Evolutionary conservation across 2,113 vertebrate genomes (phyloP).

Genomic region (Clarias macrocephalus): DNA sequence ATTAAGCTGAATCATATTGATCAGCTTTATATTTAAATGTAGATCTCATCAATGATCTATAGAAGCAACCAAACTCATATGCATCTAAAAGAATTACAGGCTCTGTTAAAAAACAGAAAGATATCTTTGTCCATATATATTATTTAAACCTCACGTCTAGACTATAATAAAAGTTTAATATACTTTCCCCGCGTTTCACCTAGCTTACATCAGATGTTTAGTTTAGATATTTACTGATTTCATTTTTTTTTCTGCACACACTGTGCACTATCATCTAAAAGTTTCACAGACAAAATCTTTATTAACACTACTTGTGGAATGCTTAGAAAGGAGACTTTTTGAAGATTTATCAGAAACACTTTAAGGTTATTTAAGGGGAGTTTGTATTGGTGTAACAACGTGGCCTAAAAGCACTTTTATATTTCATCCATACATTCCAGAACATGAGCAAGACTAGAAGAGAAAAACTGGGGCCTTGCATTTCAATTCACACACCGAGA

Average conservation of each 20-base stretch:
- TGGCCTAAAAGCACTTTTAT: neutral
- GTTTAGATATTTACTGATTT: neutral
- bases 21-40: neutral
- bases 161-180: neutral
- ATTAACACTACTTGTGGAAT: neutral
- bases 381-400: neutral
- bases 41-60: neutral
- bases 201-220: neutral
- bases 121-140: neutral
- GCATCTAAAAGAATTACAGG: neutral
- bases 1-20: neutral
- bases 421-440: neutral
- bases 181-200: neutral
- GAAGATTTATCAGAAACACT: neutral
- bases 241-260: neutral
- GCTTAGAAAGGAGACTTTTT: neutral
- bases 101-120: neutral
- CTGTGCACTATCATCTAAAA: neutral
- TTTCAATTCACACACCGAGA: neutral
- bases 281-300: neutral
- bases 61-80: neutral
- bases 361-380: neutral
- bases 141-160: constrained; percentile 1
- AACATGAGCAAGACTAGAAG: neutral
- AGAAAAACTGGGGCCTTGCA: constrained; percentile 2